Conservation (phyloP, 2,797 vertebrate genomes). For the Ficedula albicollis region DNA sequence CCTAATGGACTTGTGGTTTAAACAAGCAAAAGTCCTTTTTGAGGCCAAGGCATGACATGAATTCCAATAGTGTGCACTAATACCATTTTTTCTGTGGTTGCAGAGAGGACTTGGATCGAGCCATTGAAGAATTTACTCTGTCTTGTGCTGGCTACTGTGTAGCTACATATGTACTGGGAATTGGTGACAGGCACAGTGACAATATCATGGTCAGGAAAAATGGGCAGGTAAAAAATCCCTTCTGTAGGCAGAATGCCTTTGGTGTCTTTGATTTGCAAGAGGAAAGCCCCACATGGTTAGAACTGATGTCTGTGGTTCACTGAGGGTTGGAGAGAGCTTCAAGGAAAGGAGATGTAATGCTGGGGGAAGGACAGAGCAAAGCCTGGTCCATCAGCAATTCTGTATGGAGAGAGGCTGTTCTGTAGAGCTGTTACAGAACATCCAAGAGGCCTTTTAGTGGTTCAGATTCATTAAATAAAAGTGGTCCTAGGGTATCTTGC, state of each 20-base stretch:
- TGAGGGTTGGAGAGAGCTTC: background rate
- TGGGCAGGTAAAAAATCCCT: conserved; percentile 85
- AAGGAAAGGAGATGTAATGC: background rate
- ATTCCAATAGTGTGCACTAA: background rate
- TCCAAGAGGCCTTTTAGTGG: background rate
- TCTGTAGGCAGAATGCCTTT: background rate
- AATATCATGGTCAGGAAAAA: conserved; percentile 99
- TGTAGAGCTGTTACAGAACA: background rate
- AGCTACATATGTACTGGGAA: conserved; percentile 98
- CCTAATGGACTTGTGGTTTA: background rate
- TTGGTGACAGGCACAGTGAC: conserved; percentile 97
- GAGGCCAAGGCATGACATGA: background rate
- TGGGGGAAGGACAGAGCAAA: background rate
- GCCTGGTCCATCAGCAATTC: background rate
- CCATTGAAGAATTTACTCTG: conserved; percentile 97
- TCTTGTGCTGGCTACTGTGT: conserved; percentile 99
- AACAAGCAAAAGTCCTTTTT: background rate
- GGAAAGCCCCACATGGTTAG: background rate
- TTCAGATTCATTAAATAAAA: background rate
- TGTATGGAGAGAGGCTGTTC: background rate
- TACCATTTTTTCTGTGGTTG: background rate
- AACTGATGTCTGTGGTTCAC: background rate
- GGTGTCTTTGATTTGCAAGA: background rate
- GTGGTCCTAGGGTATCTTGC: background rate
- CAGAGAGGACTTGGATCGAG: conserved; percentile 94